These are phyloP conservation scores for Mellivora capensis DNA, from an alignment of 2,113 vertebrate species.

Conservation along the genomic window DNA sequence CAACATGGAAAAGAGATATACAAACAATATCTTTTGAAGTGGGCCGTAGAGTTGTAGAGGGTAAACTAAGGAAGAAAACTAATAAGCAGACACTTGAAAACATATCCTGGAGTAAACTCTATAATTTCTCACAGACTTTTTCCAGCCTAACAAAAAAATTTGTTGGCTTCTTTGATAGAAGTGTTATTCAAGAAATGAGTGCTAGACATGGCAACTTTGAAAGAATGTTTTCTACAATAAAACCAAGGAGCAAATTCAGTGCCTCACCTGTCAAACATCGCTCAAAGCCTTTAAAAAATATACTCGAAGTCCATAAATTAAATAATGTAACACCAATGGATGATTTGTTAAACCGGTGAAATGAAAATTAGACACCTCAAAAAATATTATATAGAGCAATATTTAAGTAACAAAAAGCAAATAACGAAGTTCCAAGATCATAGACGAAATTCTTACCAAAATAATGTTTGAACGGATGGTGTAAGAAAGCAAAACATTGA, in stretches of 20 bases:
- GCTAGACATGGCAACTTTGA: neutral
- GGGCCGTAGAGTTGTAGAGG: neutral
- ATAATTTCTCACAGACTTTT: neutral
- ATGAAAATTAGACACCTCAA: neutral
- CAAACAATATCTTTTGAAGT: constrained; percentile 19
- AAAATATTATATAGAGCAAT: neutral
- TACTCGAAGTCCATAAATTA: neutral
- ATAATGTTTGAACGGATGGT: neutral
- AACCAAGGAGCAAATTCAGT: neutral
- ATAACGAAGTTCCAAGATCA: neutral
- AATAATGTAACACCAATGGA: constrained; percentile 46
- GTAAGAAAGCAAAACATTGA: neutral
- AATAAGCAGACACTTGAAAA: neutral
- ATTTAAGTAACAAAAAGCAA: neutral
- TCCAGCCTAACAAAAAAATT: neutral
- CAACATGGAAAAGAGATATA: neutral
- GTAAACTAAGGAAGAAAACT: constrained; percentile 12
- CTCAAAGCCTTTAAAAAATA: constrained; percentile 26
- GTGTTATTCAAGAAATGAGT: neutral
- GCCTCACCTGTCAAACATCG: neutral
- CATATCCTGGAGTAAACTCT: neutral
- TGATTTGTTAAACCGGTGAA: constrained; percentile 8
- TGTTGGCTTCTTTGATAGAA: constrained; percentile 3
- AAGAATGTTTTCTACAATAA: neutral
- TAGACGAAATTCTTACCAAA: neutral